phyloP scores from a whole-genome alignment of 1,140 invertebrate genomes.

The Drosophila lacteicornis region DNA sequence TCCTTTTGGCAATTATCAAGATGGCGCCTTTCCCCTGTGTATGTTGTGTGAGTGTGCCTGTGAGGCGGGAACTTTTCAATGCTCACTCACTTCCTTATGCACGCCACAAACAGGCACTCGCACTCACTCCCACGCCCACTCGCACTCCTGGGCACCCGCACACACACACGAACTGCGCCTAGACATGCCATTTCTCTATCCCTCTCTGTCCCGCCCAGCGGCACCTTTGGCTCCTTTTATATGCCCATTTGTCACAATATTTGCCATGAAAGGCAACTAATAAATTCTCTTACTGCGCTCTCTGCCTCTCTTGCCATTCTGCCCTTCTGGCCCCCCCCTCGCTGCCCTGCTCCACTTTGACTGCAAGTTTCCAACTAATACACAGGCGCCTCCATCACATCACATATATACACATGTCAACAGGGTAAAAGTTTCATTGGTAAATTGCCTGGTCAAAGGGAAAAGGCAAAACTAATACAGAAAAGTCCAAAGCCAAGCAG shows the following conservation, averaged over 20 bases:
- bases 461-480: slow-evolving; percentile 27
- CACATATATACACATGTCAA: slow-evolving; percentile 41
- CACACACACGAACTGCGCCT: slow-evolving; percentile 27
- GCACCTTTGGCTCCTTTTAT: slow-evolving; percentile 58
- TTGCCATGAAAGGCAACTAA: slow-evolving; percentile 76
- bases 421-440: slow-evolving; percentile 52
- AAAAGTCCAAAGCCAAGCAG: slow-evolving; percentile 19
- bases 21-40: slow-evolving; percentile 51
- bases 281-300: slow-evolving; percentile 67
- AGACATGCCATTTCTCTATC: slow-evolving; percentile 20
- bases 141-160: not conserved
- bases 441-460: slow-evolving; percentile 52
- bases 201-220: not conserved
- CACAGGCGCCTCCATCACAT: not conserved
- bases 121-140: slow-evolving; percentile 3
- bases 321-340: not conserved
- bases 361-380: slow-evolving; percentile 37
- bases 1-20: slow-evolving; percentile 61
- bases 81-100: slow-evolving; percentile 28
- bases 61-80: slow-evolving; percentile 41
- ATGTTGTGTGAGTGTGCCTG: not conserved
- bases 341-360: slow-evolving; percentile 14
- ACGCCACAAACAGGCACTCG: slow-evolving; percentile 15
- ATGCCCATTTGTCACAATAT: slow-evolving; percentile 77
- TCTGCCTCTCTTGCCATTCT: not conserved